phyloP scores from a whole-genome alignment of 2,888 invertebrate species.

The Falcaria lacertinaria region DNA sequence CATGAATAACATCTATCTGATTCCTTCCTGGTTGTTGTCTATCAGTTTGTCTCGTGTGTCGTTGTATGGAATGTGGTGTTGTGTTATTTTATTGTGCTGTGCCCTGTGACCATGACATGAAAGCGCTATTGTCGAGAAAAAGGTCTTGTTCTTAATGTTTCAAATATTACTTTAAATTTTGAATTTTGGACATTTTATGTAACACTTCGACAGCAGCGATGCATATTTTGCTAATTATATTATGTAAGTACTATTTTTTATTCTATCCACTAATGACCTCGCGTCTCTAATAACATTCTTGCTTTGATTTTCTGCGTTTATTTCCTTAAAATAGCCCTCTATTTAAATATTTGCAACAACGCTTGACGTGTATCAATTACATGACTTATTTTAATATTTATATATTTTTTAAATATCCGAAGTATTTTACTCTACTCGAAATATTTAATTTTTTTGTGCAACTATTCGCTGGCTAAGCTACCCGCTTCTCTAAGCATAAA shows the following conservation, averaged over 20 bases:
- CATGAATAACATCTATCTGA: conserved; percentile 78
- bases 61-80: conserved; percentile 68
- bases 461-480: neutral
- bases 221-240: neutral
- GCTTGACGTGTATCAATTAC: too few relatives aligned
- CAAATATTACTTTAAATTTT: too few relatives aligned
- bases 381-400: too few relatives aligned
- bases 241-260: neutral
- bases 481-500: neutral
- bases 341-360: too few relatives aligned
- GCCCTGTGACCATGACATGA: conserved; percentile 34
- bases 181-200: neutral
- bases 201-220: neutral
- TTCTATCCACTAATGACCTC: neutral
- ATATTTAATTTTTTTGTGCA: neutral
- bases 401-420: too few relatives aligned
- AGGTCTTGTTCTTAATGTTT: neutral
- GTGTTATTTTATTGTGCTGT: conserved; percentile 49
- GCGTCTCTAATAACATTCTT: neutral
- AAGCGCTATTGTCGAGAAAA: conserved; percentile 63
- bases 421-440: too few relatives aligned
- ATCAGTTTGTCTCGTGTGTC: conserved; percentile 30
- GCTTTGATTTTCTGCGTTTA: too few relatives aligned
- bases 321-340: too few relatives aligned
- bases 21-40: conserved; percentile 40